Base-by-base conservation (phyloP, 2,113 vertebrate species). In the Axis porcinus region DNA sequence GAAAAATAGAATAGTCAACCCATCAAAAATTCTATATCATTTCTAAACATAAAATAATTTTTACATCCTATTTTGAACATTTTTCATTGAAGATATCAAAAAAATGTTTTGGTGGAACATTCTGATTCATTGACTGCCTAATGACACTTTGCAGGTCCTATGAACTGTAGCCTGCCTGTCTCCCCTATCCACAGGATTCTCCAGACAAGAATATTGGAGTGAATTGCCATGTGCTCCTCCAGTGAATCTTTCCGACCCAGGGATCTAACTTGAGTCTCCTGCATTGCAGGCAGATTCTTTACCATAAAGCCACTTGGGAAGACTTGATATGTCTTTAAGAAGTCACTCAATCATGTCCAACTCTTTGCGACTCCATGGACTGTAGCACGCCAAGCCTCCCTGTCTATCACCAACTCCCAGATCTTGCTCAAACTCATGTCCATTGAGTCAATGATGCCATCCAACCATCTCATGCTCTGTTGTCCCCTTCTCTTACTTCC, bases 261-360 rank as follows among this genome's bases (percentile, higher is more conserved):
- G 67, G 5, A 70, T 70, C 67, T 70, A 40, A 70, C 19, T 19
- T 13, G n/a, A 70, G 67, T 40, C 67, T 40, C n/a, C 67, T 40
- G n/a, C n/a, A 70, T 70, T 70, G 21, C 67, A 40, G 21, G 67
- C n/a, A 40, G n/a, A 40, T 70, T 40, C 67, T 40, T 70, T 70
- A 40, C 19, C 19, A 70, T 2, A 40, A 21, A 40, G 67, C n/a
- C n/a, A 70, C 10, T 70, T 70, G n/a, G n/a, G 67, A 70, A 40
- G 67, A n/a, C 12, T 86, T 82, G 47, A 45, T 54, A 92, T 33
- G 21, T 43, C n/a, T 92, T 54, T 74, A 87, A 67, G 33, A 95
- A 82, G n/a, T 70, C n/a, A 70, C n/a, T 40, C n/a, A 70, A n/a
- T 70, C 1, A 1, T 70, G n/a, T 40, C n/a, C 19, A 70, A 0